These are phyloP conservation scores for Xestia xanthographa DNA, from an alignment of 2,888 invertebrate species.

Conservation along the genomic window DNA sequence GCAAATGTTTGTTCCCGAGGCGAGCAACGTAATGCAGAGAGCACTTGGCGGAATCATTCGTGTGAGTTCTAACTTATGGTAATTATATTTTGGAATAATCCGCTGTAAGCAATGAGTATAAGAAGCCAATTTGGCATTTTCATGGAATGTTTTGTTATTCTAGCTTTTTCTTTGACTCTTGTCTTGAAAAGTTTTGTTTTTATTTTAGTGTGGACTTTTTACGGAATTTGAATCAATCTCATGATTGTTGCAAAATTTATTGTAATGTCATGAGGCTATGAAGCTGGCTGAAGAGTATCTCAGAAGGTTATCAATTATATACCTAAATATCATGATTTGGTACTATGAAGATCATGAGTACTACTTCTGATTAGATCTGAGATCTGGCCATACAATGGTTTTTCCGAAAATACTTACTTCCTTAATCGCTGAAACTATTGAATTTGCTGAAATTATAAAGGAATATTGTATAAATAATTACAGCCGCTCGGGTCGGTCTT, in stretches of 20 bases:
- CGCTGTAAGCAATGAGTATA: slow-evolving; percentile 71
- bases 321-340: too few species aligned
- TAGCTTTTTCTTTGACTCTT: neutral
- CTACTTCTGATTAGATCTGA: too few species aligned
- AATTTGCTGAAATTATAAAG: too few species aligned
- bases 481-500: too few species aligned
- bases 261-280: neutral
- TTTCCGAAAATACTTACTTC: too few species aligned
- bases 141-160: slow-evolving; percentile 25
- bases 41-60: slow-evolving; percentile 78
- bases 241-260: neutral
- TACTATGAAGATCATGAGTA: too few species aligned
- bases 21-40: slow-evolving; percentile 70
- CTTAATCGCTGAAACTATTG: too few species aligned
- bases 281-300: neutral
- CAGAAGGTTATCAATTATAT: neutral
- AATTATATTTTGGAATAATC: slow-evolving; percentile 85
- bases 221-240: too few species aligned
- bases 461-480: too few species aligned
- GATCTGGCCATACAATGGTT: too few species aligned
- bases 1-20: slow-evolving; percentile 85
- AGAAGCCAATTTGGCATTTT: slow-evolving; percentile 58
- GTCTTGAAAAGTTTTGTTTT: neutral
- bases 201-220: neutral
- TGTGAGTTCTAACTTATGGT: slow-evolving; percentile 84